Evolutionary conservation across 2,888 invertebrate genomes (phyloP).

Genomic region (Lasioglossum marginatum): DNA sequence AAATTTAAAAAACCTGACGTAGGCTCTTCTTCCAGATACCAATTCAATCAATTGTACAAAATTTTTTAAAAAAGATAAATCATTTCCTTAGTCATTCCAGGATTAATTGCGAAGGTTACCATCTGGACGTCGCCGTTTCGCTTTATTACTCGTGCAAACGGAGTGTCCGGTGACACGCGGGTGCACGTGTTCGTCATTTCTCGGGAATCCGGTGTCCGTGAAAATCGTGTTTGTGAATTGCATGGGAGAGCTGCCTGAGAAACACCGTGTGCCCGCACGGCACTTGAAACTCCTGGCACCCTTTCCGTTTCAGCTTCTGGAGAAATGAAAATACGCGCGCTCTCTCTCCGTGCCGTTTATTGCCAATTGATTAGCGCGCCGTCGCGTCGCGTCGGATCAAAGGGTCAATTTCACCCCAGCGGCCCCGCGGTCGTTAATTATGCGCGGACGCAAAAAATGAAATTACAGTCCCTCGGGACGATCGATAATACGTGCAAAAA

Average conservation of each 20-base stretch:
- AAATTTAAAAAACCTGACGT: no score
- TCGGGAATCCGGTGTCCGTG: neutral
- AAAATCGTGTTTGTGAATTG: constrained; percentile 1
- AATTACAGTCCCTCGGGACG: constrained; percentile 38
- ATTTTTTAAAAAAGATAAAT: no score
- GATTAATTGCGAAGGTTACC: neutral
- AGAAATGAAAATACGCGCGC: neutral
- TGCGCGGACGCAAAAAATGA: constrained; percentile 6
- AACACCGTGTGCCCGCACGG: neutral
- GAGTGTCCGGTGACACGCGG: neutral
- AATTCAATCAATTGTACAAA: no score
- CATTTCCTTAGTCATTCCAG: neutral
- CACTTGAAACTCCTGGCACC: constrained; percentile 19
- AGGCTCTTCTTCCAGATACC: no score
- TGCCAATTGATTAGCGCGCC: neutral
- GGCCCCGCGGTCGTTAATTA: constrained; percentile 29
- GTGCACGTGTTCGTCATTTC: neutral
- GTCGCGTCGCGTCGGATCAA: neutral
- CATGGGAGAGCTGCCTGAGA: neutral
- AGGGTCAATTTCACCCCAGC: constrained; percentile 19
- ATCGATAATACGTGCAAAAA: constrained; percentile 43
- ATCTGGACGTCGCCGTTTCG: neutral
- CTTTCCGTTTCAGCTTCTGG: neutral
- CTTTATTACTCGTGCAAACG: neutral
- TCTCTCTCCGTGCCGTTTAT: neutral